phyloP scores from a whole-genome alignment of 2,113 vertebrate genomes.

The Rhizomys pruinosus region DNA sequence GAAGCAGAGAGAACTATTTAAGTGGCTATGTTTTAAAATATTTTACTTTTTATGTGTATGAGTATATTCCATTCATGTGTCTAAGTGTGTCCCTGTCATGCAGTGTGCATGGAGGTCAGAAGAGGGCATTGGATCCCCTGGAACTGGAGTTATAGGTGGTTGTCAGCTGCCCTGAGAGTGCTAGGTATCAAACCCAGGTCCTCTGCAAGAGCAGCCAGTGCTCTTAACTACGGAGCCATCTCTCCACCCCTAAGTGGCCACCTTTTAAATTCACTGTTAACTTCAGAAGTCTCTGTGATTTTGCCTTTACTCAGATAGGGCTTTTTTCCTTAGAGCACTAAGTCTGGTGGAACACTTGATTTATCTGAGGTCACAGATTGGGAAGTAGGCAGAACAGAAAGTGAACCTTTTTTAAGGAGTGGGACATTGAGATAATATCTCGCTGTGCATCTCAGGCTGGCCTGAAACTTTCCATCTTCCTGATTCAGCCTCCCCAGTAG shows the following conservation, averaged over 20 bases:
- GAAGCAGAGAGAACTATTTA: not conserved
- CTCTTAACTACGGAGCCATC: no score
- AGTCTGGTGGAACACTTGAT: not conserved
- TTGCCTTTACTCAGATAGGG: not conserved
- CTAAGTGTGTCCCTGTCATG: no score
- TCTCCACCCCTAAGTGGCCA: no score
- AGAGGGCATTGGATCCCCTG: no score
- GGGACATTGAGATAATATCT: not conserved
- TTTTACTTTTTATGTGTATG: no score
- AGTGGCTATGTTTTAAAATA: slow-evolving; percentile 13
- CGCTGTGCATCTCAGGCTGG: not conserved
- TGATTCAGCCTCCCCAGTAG: not conserved
- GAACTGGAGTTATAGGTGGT: no score
- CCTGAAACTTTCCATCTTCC: not conserved
- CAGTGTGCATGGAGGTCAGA: no score
- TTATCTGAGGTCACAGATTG: not conserved
- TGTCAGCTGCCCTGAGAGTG: no score
- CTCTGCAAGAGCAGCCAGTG: no score
- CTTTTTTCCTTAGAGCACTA: not conserved
- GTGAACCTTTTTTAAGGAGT: no score
- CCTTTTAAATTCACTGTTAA: slow-evolving; percentile 19
- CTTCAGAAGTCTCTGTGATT: not conserved
- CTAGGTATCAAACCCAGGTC: no score
- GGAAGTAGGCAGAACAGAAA: not conserved
- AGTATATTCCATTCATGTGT: no score